Evolutionary conservation across 1,140 invertebrate genomes (phyloP), one percentile per base, ranked within the genome.

Genomic region (Apis dorsata): DNA sequence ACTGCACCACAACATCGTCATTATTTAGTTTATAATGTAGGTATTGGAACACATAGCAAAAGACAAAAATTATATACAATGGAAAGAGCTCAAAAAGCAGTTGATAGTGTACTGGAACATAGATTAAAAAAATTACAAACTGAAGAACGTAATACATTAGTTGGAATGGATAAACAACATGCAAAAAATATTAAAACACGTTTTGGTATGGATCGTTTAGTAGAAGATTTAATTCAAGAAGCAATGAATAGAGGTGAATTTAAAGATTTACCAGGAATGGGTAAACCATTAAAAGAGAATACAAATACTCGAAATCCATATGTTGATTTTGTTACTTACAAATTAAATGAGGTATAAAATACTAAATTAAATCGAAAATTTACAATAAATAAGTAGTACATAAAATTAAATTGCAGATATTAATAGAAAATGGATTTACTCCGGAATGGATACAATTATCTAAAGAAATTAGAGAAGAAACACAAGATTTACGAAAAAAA

Each of bases 161-260:
- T 92, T 28, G 92, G 92, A 11, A 95, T 97, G 92, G 94, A 96
- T 72, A 97, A 97, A 90, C 95, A 94, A 57, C 95, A 95, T 85
- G 93, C 92, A 0, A 94, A 92, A 93, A 94, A 97, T 89, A 96
- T 97, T 10, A 97, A 97, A 95, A 97, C 96, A 1, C 96, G 95
- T 85, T 97, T 97, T 92, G 97, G 97, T 0, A 96, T 98, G 90
- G 97, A 98, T 85, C 95, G 98, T 74, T 93, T 98, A 1, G 98
- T 98, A 8, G 98, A 98, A 93, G 98, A 98, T 95, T 94, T 98
- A 71, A 98, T 98, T 80, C 97, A 98, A 89, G 97, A 98, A 90
- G 96, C 97, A 2, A 98, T 98, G 95, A 96, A 96, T 12, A 96
- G 96, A 92, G 98, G 98, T 0, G 97, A 98, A 90, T 98, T 98